A percentile compares a stretch with the other conserved stretches of the same genome.
Evolutionary conservation across 2,888 invertebrate genomes (phyloP).

Genomic region (Dicranocentrus wangi): DNA sequence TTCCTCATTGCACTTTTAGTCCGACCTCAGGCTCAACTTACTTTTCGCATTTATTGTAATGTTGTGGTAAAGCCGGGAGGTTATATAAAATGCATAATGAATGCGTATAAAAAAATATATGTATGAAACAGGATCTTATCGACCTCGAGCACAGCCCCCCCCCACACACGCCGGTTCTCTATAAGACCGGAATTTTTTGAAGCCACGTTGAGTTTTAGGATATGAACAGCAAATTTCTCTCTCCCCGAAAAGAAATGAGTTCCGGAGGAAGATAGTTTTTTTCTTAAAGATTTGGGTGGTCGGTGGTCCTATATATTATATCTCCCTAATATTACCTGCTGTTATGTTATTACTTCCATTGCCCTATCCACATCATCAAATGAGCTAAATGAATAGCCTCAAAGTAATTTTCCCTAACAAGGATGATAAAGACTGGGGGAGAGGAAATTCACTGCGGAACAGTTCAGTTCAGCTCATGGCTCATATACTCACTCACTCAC

Average conservation of each 20-base stretch:
- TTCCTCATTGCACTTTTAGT: not conserved
- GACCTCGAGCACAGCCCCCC: not conserved
- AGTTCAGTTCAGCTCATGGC: no score
- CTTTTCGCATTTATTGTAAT: constrained; percentile 7
- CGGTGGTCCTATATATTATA: no score
- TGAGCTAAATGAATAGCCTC: constrained; percentile 22
- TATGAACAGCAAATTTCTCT: not conserved
- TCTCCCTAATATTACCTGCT: not conserved
- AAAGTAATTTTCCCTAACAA: not conserved
- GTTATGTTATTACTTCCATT: not conserved
- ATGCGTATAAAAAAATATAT: not conserved
- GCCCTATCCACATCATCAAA: not conserved
- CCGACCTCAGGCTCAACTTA: not conserved
- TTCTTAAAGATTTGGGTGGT: no score
- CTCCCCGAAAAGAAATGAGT: not conserved
- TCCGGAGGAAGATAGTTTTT: not conserved
- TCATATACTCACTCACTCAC: no score
- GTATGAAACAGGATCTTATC: not conserved
- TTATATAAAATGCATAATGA: not conserved
- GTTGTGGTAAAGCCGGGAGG: not conserved
- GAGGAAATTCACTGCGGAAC: no score
- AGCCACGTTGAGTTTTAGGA: no score
- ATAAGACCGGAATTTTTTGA: no score
- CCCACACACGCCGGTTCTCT: no score
- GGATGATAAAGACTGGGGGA: not conserved